Percentiles rank a stretch among this genome's conserved stretches.
Conservation (phyloP, 2,797 vertebrate genomes). For the Tolypeutes matacus region DNA sequence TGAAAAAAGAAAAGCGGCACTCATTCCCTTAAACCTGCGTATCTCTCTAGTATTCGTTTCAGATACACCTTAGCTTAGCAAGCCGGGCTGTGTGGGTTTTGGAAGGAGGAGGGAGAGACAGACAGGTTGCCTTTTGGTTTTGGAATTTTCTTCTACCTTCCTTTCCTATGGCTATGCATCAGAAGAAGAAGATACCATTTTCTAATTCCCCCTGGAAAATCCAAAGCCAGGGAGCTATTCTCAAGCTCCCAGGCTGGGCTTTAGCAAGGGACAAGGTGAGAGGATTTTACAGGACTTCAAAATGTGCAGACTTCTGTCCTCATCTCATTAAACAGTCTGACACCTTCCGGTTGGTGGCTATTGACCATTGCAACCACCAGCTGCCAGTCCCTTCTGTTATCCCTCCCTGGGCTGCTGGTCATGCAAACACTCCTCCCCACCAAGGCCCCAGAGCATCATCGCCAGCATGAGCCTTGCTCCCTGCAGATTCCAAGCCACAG, state of each 20-base stretch:
- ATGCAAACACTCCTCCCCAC: too few relatives aligned
- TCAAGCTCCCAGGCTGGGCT: background rate
- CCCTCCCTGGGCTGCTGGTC: background rate
- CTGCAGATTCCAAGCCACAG: background rate
- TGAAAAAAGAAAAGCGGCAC: background rate
- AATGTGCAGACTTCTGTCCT: background rate
- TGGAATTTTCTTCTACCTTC: background rate
- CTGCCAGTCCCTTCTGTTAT: background rate
- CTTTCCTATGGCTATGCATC: background rate
- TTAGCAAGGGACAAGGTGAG: background rate
- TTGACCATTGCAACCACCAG: background rate
- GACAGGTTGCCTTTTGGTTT: constrained; percentile 7
- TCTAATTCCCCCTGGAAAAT: constrained; percentile 63
- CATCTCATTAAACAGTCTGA: background rate
- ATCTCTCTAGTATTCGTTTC: background rate
- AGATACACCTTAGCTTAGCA: constrained; percentile 10
- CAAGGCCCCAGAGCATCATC: background rate
- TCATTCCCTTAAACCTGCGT: background rate
- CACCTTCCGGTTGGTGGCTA: background rate
- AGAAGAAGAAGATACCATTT: constrained; percentile 48
- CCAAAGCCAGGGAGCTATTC: constrained; percentile 27
- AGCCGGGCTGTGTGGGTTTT: background rate
- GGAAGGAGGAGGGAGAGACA: background rate
- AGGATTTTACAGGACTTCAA: background rate
- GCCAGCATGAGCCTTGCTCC: background rate